These are phyloP conservation scores for Sander lucioperca DNA, from an alignment of 2,113 vertebrate species.

Conservation along the genomic window DNA sequence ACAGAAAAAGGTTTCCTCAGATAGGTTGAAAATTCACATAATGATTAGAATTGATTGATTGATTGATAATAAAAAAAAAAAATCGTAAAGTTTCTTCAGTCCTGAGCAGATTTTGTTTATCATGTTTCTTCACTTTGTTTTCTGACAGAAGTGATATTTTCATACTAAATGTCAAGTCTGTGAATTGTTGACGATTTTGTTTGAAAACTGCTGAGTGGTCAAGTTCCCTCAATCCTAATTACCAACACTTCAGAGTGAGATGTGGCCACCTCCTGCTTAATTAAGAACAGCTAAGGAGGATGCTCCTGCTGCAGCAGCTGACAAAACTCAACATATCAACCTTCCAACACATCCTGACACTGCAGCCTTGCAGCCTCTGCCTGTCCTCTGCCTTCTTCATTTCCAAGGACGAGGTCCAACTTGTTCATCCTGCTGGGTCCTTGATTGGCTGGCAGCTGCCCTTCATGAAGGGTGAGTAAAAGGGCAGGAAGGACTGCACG, in stretches of 20 bases:
- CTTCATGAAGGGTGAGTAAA: slow-evolving; percentile 54
- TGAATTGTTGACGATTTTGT: not conserved
- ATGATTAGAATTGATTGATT: slow-evolving; percentile 5
- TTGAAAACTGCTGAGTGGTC: slow-evolving; percentile 12
- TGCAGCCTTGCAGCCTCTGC: not conserved
- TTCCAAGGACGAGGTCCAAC: slow-evolving; percentile 56
- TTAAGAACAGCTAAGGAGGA: slow-evolving; percentile 38
- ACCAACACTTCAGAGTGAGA: slow-evolving; percentile 22
- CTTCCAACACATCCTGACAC: slow-evolving; percentile 27
- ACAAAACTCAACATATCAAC: slow-evolving; percentile 35
- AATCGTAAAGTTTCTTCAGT: not conserved
- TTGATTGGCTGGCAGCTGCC: slow-evolving; percentile 62
- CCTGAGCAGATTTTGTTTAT: slow-evolving; percentile 1
- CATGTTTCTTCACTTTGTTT: not conserved
- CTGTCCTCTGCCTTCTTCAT: slow-evolving; percentile 17
- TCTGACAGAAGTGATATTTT: not conserved
- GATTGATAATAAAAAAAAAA: not conserved
- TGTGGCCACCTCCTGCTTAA: slow-evolving; percentile 34
- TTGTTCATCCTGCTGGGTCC: slow-evolving; percentile 57
- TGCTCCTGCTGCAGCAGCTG: slow-evolving; percentile 15
- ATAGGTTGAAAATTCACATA: not conserved
- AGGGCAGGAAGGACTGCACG: slow-evolving; percentile 42
- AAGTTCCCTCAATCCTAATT: slow-evolving; percentile 30
- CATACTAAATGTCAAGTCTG: slow-evolving; percentile 6
- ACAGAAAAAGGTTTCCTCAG: not conserved